Base-by-base conservation (phyloP, 2,113 vertebrate species). In the Willisornis vidua region DNA sequence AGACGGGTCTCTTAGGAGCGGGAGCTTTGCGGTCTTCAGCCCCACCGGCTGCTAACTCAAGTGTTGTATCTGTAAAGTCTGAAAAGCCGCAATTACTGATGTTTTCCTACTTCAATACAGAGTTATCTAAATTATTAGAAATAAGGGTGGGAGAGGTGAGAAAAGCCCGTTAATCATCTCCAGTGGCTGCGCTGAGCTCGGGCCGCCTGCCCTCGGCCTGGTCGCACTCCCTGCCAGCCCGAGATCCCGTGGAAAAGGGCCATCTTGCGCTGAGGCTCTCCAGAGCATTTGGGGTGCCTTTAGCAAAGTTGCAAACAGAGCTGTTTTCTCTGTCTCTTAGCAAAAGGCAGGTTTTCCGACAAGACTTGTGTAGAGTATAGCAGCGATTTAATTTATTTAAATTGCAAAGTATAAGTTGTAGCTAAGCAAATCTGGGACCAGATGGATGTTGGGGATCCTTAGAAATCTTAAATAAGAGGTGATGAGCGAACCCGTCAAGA, bases 1-100 rank as follows among this genome's bases (percentile, higher is more conserved):
- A 17, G 46, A 19, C 7, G 9, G 10, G 17, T 28, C 46, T 85
- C 14, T 14, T 43, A 1, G 35, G 52, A 35, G n/a, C 12, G 4
- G 11, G 14, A 45, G 51, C 8, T 52, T 28, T 46, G 51, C 12
- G 43, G 31, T 35, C 45, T 62, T 45, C 71, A 14, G 37, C 37
- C 43, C n/a, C 23, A 1, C 6, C 7, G 37, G 25, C 29, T 41
- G 33, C 11, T 31, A 0, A 16, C 37, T 19, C 20, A 5, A 16
- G 41, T 17, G 5, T 4, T 33, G 15, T 39, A 3, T 58, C 33
- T 78, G 41, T 23, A 0, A 17, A 48, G 22, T 37, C 37, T 2
- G 10, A 58, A 18, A 20, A 84, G 26, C 29, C 10, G 7, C 55
- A 7, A 0, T 29, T 71, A 3, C 39, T 9, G 20, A 9, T 10